Evolutionary conservation across 2,888 invertebrate genomes (phyloP), one percentile per base, ranked within the genome.

Genomic region (Cynaeus angustus): DNA sequence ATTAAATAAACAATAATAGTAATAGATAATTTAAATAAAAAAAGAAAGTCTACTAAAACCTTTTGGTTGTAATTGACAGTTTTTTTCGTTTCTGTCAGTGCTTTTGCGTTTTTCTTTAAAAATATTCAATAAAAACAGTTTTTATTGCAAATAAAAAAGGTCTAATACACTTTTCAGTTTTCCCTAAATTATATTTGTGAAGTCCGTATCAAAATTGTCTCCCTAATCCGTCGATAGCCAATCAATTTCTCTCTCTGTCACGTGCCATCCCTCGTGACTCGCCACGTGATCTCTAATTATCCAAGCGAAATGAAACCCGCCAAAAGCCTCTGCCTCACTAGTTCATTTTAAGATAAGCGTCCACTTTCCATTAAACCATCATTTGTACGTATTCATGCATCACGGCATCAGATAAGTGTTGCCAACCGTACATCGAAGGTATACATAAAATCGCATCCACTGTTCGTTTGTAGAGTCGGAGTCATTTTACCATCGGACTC

Each of bases 401-500:
- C 66, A 66, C 56, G 66, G 48, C 66, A 66, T 66, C 66, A 56
- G 66, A 66, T 66, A 66, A 66, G 66, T 66, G 66, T 53, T 66
- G 56, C 66, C 66, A 66, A 66, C 66, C 45, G 48, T 52, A 64
- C 37, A 61, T 45, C 26, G 64, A 53, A 53, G 52, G 64, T 61
- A 48, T 48, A 61, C 26, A 38, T 30, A 26, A 26, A 58, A 58
- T 58, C 21, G 21, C 28, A 58, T 58, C 26, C 52, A 48, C 52
- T 59, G 37, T 48, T 21, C n/a, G 50, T 16, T 8, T 14, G 43
- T 28, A 14, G 45, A 55, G 62, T 26, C 10, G 33, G 45, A 73
- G 70, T 75, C 73, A 70, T 74, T 75, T 72, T 75, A 61, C 64
- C 66, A 68, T 67, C 69, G 71, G 73, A 38, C 78, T 72, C 76